These are phyloP conservation scores for Euclidia mi DNA, from an alignment of 2,888 invertebrate species.

Conservation along the genomic window DNA sequence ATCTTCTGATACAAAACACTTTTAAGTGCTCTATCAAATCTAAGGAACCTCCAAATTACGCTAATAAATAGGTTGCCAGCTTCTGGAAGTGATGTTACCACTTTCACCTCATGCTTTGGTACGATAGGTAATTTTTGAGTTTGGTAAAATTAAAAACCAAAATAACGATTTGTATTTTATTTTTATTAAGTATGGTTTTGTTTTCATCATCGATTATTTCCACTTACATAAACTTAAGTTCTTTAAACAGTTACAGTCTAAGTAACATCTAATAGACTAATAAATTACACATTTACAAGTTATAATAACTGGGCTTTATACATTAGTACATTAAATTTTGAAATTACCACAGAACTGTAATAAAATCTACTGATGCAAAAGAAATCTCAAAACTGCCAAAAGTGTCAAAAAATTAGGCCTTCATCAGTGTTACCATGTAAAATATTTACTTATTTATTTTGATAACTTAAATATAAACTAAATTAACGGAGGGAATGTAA, in stretches of 20 bases:
- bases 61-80: too few species aligned
- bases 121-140: constrained; percentile 21
- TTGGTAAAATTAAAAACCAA: constrained; percentile 39
- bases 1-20: too few species aligned
- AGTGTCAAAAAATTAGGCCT: constrained; percentile 48
- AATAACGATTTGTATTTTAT: constrained; percentile 78
- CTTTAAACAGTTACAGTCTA: constrained; percentile 85
- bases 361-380: constrained; percentile 16
- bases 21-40: too few species aligned
- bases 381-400: constrained; percentile 24
- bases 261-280: constrained; percentile 88
- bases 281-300: constrained; percentile 87
- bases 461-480: constrained; percentile 65
- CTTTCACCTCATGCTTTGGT: not conserved
- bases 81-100: too few species aligned
- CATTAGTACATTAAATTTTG: constrained; percentile 47
- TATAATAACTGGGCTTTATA: constrained; percentile 77
- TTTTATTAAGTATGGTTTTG: constrained; percentile 82
- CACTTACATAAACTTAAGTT: constrained; percentile 55
- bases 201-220: constrained; percentile 69
- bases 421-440: constrained; percentile 18
- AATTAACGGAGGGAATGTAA: constrained; percentile 69
- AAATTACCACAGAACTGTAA: constrained; percentile 17
- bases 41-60: too few species aligned
- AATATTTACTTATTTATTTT: constrained; percentile 22